phyloP scores from a whole-genome alignment of 23 tunicate genomes.

The Trididemnum miniatum region DNA sequence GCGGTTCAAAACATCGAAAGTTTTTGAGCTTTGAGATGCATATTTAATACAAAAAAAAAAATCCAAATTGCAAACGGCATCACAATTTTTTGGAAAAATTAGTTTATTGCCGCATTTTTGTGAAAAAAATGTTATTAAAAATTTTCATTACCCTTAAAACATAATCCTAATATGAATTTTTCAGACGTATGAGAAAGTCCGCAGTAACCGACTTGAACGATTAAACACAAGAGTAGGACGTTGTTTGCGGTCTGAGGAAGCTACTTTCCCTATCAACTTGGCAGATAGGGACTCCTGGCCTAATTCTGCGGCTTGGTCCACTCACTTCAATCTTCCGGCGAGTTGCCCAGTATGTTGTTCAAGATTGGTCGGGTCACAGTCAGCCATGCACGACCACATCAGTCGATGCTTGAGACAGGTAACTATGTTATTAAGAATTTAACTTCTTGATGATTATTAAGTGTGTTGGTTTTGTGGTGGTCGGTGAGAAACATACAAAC shows the following conservation, averaged over 20 bases:
- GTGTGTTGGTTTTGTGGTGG: too few species aligned
- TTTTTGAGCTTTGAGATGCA: too few species aligned
- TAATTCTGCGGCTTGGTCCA: constrained; percentile 17
- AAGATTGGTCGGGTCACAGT: constrained; percentile 8
- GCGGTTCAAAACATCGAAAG: too few species aligned
- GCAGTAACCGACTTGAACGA: constrained; percentile 74
- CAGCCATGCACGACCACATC: constrained; percentile 46
- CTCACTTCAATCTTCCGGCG: constrained; percentile 24
- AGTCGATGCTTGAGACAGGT: constrained; percentile 43
- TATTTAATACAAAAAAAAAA: too few species aligned
- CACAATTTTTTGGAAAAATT: too few species aligned
- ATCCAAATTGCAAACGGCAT: too few species aligned
- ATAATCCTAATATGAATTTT: too few species aligned
- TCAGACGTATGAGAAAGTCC: constrained; percentile 83
- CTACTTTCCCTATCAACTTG: background rate
- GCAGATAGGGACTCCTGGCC: background rate
- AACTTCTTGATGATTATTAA: too few species aligned
- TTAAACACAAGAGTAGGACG: constrained; percentile 72
- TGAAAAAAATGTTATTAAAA: too few species aligned
- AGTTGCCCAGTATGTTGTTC: constrained; percentile 48
- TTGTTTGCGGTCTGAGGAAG: constrained; percentile 24
- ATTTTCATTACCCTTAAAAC: too few species aligned
- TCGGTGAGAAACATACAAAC: too few species aligned
- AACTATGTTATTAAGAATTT: background rate
- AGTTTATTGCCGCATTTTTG: too few species aligned